Conservation (phyloP, 2,797 vertebrate genomes). For the Sebastiscus tertius region DNA sequence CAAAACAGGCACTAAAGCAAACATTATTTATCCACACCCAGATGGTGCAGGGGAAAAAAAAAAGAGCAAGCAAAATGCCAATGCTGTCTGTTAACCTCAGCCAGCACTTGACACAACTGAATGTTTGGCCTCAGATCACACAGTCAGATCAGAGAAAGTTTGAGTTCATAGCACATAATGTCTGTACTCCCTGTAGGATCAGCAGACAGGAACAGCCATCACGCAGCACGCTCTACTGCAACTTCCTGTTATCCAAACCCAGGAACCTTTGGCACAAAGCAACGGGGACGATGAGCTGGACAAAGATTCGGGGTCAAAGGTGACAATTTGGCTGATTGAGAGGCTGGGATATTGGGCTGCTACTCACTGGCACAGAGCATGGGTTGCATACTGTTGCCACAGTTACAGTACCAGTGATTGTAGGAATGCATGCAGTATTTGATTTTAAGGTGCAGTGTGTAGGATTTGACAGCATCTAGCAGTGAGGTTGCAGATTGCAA, state of each 20-base stretch:
- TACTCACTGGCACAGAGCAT: background rate
- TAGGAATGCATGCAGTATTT: background rate
- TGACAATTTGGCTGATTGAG: constrained; percentile 30
- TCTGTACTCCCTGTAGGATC: constrained; percentile 42
- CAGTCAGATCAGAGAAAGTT: background rate
- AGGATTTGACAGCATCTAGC: too few relatives aligned
- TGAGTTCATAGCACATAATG: background rate
- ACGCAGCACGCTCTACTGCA: background rate
- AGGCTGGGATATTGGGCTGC: background rate
- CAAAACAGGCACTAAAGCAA: constrained; percentile 6
- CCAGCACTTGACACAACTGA: background rate
- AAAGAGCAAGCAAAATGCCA: background rate
- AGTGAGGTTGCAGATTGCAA: too few relatives aligned
- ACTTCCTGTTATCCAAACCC: constrained; percentile 17
- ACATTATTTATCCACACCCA: constrained; percentile 28
- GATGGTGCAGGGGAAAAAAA: background rate
- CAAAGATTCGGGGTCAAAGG: constrained; percentile 77
- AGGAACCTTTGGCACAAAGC: constrained; percentile 37
- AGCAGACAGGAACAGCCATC: constrained; percentile 10
- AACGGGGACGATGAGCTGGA: constrained; percentile 70
- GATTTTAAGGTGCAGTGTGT: background rate
- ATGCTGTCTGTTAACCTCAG: constrained; percentile 7
- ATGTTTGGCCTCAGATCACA: constrained; percentile 1
- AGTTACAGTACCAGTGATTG: background rate
- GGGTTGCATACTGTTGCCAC: background rate